phyloP scores from a whole-genome alignment of 1,140 invertebrate species.

The Caenorhabditis latens region DNA sequence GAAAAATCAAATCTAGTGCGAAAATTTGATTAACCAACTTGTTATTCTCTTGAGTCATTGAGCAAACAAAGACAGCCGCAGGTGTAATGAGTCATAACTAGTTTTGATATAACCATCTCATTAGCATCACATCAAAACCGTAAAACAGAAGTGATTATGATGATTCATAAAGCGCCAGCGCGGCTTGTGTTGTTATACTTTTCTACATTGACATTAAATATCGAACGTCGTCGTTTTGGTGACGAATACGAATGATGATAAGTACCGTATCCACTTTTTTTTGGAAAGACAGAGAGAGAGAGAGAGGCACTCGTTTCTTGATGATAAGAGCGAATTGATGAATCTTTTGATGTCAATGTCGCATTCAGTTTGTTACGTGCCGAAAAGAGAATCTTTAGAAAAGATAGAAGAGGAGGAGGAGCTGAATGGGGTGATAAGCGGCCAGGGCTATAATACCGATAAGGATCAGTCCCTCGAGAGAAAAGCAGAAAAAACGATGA shows the following conservation, averaged over 20 bases:
- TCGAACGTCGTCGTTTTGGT: constrained; percentile 28
- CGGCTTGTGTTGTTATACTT: constrained; percentile 30
- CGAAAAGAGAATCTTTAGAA: constrained; percentile 35
- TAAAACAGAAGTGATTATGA: constrained; percentile 21
- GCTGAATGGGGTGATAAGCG: constrained; percentile 43
- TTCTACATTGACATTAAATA: constrained; percentile 48
- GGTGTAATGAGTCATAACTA: constrained; percentile 13
- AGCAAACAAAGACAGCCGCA: not conserved
- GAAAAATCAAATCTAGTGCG: not conserved
- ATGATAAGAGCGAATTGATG: constrained; percentile 23
- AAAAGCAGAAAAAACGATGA: constrained; percentile 1
- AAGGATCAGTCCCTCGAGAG: constrained; percentile 29
- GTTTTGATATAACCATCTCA: not conserved
- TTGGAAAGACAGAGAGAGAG: not conserved
- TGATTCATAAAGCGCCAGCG: constrained; percentile 31
- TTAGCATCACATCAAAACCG: constrained; percentile 11
- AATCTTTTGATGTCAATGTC: constrained; percentile 38
- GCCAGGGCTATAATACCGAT: constrained; percentile 26
- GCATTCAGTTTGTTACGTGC: constrained; percentile 40
- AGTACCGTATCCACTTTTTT: constrained; percentile 44
- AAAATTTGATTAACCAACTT: not conserved
- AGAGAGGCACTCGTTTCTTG: constrained; percentile 28
- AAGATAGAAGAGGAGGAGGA: constrained; percentile 1
- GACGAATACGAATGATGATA: constrained; percentile 24
- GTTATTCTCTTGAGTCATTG: constrained; percentile 7